Evolutionary conservation across 2,113 vertebrate genomes (phyloP), one percentile per base, ranked within the genome.

Genomic region (Carollia perspicillata): DNA sequence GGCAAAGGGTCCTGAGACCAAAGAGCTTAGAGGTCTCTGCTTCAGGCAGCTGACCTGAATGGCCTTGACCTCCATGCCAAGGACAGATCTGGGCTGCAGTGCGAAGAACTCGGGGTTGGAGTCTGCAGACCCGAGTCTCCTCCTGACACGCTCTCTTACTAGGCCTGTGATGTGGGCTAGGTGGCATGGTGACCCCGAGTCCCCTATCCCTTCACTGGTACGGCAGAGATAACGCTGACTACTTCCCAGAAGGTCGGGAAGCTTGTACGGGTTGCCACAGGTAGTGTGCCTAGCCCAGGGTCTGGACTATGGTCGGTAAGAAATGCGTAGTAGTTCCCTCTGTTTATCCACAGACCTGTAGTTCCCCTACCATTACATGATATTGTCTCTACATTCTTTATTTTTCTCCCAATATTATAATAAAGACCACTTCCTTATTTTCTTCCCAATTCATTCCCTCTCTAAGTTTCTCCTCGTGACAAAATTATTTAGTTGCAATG

Each of bases 11-110:
- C 47, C 65, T 33, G 18, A 63, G 72, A 47, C 30, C 8, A 23
- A 42, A 80, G 42, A n/a, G 12, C 42, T 94, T 51, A 63, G 49
- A 12, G 58, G 35, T 42, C 44, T 40, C 37, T 23, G 22, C 42
- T 80, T 65, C 28, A 80, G 35, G 60, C 17, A 23, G 3, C 40
- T 63, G 63, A 17, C 33, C 23, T 35, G 10, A 26, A 55, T 0
- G 10, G 22, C 40, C 26, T 4, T 2, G 7, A 10, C 9, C 35
- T 30, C 30, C 3, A 0, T 5, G 23, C 23, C 18, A 1, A 12
- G 1, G 17, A 37, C 30, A 9, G 6, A 5, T 3, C 65, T 5
- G 22, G 8, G 30, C 20, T 42, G 4, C 5, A 2, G 16, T 4
- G 2, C 16, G 26, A 40, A 1, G 1, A 30, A 28, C 8, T 0